Conservation (phyloP, 2,888 invertebrate genomes). For the Plagodis pulveraria region DNA sequence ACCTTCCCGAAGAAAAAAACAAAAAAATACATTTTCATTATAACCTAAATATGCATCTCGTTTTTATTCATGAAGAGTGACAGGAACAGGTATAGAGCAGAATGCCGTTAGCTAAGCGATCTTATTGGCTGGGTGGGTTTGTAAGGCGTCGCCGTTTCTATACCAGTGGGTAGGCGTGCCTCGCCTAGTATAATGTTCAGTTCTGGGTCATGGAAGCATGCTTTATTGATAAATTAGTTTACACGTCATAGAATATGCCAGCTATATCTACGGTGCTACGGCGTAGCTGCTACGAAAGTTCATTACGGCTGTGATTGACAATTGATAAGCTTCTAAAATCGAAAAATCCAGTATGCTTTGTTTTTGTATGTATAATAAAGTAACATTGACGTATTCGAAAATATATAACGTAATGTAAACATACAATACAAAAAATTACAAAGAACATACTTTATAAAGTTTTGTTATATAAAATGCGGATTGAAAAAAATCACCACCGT, state of each 20-base stretch:
- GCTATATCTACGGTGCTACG: conserved; percentile 63
- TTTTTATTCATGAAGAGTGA: conserved; percentile 52
- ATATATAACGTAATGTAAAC: too few species aligned
- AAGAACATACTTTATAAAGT: too few species aligned
- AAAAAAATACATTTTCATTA: conserved; percentile 27
- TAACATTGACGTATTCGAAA: too few species aligned
- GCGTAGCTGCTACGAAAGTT: conserved; percentile 56
- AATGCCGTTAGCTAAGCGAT: conserved; percentile 57
- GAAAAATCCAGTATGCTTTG: too few species aligned
- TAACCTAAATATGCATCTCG: conserved; percentile 35
- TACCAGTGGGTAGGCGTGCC: conserved; percentile 67
- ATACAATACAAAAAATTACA: too few species aligned
- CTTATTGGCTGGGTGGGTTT: conserved; percentile 77
- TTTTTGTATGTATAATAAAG: too few species aligned
- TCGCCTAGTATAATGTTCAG: conserved; percentile 43
- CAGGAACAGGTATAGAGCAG: conserved; percentile 63
- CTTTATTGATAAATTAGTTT: conserved; percentile 58
- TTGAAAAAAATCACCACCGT: too few species aligned
- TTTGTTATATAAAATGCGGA: too few species aligned
- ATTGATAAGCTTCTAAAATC: neutral
- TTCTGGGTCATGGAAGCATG: conserved; percentile 47
- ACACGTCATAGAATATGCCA: conserved; percentile 54
- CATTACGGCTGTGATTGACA: neutral
- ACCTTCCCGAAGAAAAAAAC: conserved; percentile 17
- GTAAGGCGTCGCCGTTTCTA: conserved; percentile 70